Base-by-base conservation (phyloP, 2,797 vertebrate genomes). In the Malacoctenus gilli region DNA sequence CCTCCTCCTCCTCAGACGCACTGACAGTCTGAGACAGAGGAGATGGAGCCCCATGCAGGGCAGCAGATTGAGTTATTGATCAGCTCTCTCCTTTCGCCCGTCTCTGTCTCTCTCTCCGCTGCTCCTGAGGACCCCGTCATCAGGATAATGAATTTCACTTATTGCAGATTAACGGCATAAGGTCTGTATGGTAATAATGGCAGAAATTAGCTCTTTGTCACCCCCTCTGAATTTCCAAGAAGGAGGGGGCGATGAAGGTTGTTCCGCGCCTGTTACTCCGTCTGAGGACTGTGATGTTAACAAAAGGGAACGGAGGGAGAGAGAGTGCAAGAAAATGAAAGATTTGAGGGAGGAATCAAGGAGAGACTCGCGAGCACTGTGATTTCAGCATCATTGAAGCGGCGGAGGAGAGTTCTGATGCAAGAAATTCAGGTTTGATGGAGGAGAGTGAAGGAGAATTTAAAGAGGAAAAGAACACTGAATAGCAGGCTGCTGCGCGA, bases 1-100 rank as follows among this genome's bases (percentile, higher is more conserved):
- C n/a, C n/a, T n/a, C 68, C 71, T 70, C 59, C 59, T 72, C 72
- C 68, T 74, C 79, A 66, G 72, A 81, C 69, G 41, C 83, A 72
- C 73, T 79, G 83, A 79, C 83, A 77, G 72, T 65, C 79, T 69
- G 74, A 86, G 86, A 82, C 77, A 19, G 75, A 80, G 72, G 70
- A 83, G 79, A 84, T 72, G 78, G 79, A 82, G 84, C 83, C 81
- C 76, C 87, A 87, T 84, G 83, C 85, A 72, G 84, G 67, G 87
- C 66, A 52, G 61, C 83, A 85, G 86, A 89, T 89, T 88, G 87
- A 89, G 85, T 86, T 90, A 90, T 90, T 84, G 87, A 90, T 90
- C 85, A 82, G 75, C 64, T 74, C 75, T 75, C 84, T 77, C 73
- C 67, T 72, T 71, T 71, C 75, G 67, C 57, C 72, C 67, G 59